These are phyloP conservation scores for Okapia johnstoni DNA, from an alignment of 2,113 vertebrate species.

Conservation along the genomic window DNA sequence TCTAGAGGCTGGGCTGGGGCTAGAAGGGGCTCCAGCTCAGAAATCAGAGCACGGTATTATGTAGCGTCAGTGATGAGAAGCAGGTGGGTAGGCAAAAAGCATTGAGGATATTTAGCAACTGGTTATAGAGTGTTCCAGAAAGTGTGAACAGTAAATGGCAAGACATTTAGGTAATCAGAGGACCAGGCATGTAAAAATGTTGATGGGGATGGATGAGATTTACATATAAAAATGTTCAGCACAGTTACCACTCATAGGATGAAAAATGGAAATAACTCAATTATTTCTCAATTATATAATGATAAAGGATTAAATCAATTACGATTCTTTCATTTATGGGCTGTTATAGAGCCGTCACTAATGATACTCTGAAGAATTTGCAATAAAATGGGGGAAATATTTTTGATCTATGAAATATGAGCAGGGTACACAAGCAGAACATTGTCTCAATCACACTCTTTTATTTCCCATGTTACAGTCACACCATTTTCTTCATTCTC, in stretches of 20 bases:
- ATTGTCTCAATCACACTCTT: too few relatives aligned
- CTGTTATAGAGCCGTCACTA: slow-evolving; percentile 3
- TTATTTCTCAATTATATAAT: slow-evolving; percentile 50
- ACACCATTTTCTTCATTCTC: not conserved
- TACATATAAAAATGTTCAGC: not conserved
- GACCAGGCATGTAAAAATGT: not conserved
- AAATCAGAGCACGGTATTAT: not conserved
- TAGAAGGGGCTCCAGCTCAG: not conserved
- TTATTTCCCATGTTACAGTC: not conserved
- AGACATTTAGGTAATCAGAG: not conserved
- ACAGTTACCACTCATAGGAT: not conserved
- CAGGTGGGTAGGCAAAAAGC: not conserved
- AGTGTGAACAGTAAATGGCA: not conserved
- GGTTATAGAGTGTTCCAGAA: not conserved
- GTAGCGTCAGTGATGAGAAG: not conserved
- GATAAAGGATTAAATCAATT: slow-evolving; percentile 37
- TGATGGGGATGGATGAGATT: not conserved
- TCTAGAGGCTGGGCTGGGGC: not conserved
- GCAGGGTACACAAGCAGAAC: not conserved
- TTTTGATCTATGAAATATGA: slow-evolving; percentile 10
- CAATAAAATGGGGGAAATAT: not conserved
- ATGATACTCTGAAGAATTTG: slow-evolving; percentile 22
- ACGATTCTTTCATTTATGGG: slow-evolving; percentile 26
- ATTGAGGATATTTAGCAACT: not conserved
- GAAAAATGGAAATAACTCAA: slow-evolving; percentile 45